Evolutionary conservation across 2,113 vertebrate genomes (phyloP), one percentile per base, ranked within the genome.

Genomic region (Euleptes europaea): DNA sequence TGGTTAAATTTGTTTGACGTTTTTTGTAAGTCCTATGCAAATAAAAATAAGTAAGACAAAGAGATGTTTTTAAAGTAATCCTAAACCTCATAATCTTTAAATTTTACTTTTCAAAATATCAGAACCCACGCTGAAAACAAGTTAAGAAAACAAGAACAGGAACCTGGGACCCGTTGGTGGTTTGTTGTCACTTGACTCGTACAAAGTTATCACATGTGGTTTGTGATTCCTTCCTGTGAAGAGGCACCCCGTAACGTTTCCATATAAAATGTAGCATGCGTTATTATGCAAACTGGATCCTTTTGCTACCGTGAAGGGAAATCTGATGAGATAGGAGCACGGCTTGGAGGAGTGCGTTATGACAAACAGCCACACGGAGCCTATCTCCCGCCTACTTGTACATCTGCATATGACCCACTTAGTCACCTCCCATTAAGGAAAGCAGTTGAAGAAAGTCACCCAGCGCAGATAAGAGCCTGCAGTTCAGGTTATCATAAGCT

Each of bases 371-470:
- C 67, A 79, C 11, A 1, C 21, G 63, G 19, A 28, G 14, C 38
- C 17, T 75, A 17, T 47, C 31, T 54, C 60, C 44, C 11, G 51
- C 77, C 51, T 51, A 9, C 77, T 73, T 65, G 54, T 40, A 74
- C 35, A 81, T 86, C 78, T 81, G 71, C 71, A 69, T 81, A 69
- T 81, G 84, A 69, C 84, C 78, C 71, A 76, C 63, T 44, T 81
- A 81, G 70, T 76, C 78, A 81, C 71, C 78, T 80, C 57, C 78
- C 60, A 72, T 67, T 81, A 69, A 51, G 57, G 33, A 81, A 28
- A 81, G 47, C 57, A 75, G 44, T 57, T 75, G 44, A 74, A 80
- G n/a, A 73, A 11, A 38, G 26, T 49, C 54, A 73, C 31, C 77
- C n/a, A 80, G 60, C 33, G 38, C 57, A 26, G 51, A 80, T 15